A percentile compares a stretch with the other conserved stretches of the same genome.
Conservation (phyloP, 2,888 invertebrate genomes). For the Acleris holmiana region DNA sequence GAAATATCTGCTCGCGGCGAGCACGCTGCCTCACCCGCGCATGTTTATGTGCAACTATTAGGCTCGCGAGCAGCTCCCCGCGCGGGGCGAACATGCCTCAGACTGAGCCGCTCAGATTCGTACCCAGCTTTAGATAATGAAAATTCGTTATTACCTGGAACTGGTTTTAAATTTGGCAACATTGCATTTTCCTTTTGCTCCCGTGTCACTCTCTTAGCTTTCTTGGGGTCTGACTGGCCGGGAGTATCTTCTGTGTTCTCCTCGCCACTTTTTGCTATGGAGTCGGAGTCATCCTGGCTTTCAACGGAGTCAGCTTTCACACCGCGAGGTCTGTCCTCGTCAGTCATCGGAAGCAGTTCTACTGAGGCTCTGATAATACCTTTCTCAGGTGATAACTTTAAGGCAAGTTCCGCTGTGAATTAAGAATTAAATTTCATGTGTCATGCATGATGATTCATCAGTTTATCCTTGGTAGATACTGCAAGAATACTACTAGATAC, state of each 20-base stretch:
- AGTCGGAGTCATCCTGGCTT: slow-evolving; percentile 46
- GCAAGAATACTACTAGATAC: too few relatives aligned
- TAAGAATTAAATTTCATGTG: not conserved
- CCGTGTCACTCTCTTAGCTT: slow-evolving; percentile 70
- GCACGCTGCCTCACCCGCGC: too few relatives aligned
- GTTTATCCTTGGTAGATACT: too few relatives aligned
- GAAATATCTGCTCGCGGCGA: too few relatives aligned
- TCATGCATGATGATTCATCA: not conserved
- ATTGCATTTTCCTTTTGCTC: slow-evolving; percentile 88
- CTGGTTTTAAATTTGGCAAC: slow-evolving; percentile 92
- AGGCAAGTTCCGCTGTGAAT: slow-evolving; percentile 80
- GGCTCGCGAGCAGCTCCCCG: too few relatives aligned
- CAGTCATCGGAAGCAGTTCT: slow-evolving; percentile 89
- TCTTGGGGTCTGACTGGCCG: slow-evolving; percentile 72
- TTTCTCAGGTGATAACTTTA: slow-evolving; percentile 87
- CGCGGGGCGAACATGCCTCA: too few relatives aligned
- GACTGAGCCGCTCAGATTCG: too few relatives aligned
- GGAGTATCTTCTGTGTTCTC: slow-evolving; percentile 60
- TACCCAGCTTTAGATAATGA: too few relatives aligned
- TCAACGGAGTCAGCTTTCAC: slow-evolving; percentile 59
- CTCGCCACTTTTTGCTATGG: slow-evolving; percentile 43
- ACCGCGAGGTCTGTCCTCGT: slow-evolving; percentile 88
- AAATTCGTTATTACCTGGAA: too few relatives aligned
- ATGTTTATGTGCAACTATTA: too few relatives aligned
- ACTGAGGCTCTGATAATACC: slow-evolving; percentile 92